A percentile compares a stretch with the other conserved stretches of the same genome.
Evolutionary conservation across 2,797 vertebrate genomes (phyloP).

Genomic region (Cirrhinus molitorella): DNA sequence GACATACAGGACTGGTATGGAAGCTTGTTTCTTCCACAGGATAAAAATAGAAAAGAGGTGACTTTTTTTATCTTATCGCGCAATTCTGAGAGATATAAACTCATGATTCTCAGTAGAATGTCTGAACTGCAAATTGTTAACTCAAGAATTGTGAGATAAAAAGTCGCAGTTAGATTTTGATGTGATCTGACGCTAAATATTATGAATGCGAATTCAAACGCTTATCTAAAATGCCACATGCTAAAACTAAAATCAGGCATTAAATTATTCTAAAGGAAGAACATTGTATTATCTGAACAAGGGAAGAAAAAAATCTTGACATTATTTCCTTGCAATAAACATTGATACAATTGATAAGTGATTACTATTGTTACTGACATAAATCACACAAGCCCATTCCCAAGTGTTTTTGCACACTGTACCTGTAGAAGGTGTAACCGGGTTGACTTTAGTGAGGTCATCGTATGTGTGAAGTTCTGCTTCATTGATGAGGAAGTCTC

Average conservation of each 20-base stretch:
- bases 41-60: neutral
- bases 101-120: neutral
- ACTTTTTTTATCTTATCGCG: neutral
- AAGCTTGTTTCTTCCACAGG: neutral
- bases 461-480: slow-evolving; percentile 86
- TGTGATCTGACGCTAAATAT: neutral
- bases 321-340: neutral
- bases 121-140: neutral
- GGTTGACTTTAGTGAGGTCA: slow-evolving; percentile 97
- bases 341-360: neutral
- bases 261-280: neutral
- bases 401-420: neutral
- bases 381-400: neutral
- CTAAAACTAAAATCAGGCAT: neutral
- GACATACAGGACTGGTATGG: neutral
- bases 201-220: neutral
- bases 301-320: neutral
- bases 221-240: neutral
- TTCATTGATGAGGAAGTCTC: slow-evolving; percentile 86
- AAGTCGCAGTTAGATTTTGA: neutral
- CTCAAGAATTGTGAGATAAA: neutral
- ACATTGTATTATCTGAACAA: neutral
- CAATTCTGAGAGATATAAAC: neutral
- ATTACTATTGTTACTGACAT: neutral
- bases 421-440: slow-evolving; percentile 92